Evolutionary conservation across 2,113 vertebrate species (phyloP).

Genomic region (Pelodiscus sinensis): DNA sequence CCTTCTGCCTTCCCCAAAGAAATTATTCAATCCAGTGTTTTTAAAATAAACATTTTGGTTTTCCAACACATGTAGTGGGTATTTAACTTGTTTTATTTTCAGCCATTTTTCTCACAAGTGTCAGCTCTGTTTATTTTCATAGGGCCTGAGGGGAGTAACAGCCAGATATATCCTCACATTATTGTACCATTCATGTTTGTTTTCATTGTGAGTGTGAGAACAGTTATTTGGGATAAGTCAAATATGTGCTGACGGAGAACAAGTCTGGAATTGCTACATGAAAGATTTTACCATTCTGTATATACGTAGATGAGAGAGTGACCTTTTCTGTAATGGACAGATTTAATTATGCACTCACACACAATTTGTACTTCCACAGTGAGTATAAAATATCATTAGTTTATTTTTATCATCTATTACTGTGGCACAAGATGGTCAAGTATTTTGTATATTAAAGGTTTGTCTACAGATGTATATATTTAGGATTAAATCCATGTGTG

Average conservation of each 20-base stretch:
- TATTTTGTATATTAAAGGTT: neutral
- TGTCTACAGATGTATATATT: neutral
- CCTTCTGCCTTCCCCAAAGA: conserved; percentile 13
- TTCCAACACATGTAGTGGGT: conserved; percentile 17
- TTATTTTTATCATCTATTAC: neutral
- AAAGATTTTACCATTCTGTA: neutral
- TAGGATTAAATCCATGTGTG: neutral
- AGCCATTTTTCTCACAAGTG: conserved; percentile 70
- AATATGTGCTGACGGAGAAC: conserved; percentile 48
- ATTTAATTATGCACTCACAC: neutral
- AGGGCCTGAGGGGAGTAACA: conserved; percentile 53
- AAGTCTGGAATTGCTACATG: neutral
- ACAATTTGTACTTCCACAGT: neutral
- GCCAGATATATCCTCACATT: conserved; percentile 67
- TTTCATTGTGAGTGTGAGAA: conserved; percentile 75
- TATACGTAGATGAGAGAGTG: neutral
- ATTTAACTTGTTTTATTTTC: conserved; percentile 62
- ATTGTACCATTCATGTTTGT: conserved; percentile 69
- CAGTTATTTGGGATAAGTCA: conserved; percentile 48
- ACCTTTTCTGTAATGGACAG: neutral
- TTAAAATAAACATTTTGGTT: conserved; percentile 73
- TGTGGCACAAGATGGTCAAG: neutral
- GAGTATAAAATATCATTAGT: neutral
- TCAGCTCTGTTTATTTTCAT: conserved; percentile 77
- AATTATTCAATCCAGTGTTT: conserved; percentile 48